Percentiles rank a stretch among this genome's conserved stretches.
Evolutionary conservation across 2,888 invertebrate genomes (phyloP).

Genomic region (Elysia crispata): DNA sequence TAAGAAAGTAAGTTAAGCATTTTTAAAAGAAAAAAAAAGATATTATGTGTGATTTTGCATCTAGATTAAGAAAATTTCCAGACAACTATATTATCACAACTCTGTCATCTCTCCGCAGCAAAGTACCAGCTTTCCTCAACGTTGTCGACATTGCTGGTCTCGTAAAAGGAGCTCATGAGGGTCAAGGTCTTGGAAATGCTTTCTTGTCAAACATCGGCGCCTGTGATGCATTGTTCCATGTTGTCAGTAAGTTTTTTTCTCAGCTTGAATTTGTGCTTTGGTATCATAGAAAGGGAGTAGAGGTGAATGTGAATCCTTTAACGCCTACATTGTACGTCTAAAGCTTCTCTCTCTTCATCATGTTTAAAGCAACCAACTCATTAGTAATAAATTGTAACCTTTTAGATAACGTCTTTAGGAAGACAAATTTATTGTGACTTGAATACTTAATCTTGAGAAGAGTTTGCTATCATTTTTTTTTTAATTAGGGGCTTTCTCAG

Average conservation of each 20-base stretch:
- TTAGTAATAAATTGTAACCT: too few relatives aligned
- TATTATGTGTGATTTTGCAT: background rate
- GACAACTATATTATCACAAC: too few relatives aligned
- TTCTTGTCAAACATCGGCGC: conserved; percentile 99
- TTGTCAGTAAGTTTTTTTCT: conserved; percentile 89
- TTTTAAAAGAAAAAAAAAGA: background rate
- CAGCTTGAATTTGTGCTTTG: background rate
- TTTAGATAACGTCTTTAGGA: too few relatives aligned
- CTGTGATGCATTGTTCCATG: conserved; percentile 98
- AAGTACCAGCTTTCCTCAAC: conserved; percentile 98
- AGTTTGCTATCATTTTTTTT: too few relatives aligned
- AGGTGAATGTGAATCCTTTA: too few relatives aligned
- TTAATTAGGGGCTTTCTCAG: conserved; percentile 92
- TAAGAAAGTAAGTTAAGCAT: background rate
- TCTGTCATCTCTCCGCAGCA: conserved; percentile 83
- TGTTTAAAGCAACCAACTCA: too few relatives aligned
- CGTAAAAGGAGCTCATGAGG: conserved; percentile 98
- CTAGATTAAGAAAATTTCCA: background rate
- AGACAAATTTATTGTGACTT: too few relatives aligned
- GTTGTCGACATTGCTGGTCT: conserved; percentile 99
- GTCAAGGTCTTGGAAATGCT: conserved; percentile 98
- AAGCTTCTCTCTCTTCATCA: too few relatives aligned
- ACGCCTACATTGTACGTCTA: background rate
- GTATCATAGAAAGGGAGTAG: too few relatives aligned
- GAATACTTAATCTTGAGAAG: too few relatives aligned